phyloP scores from a whole-genome alignment of 2,113 vertebrate genomes.

The Telmatochromis sp. region DNA sequence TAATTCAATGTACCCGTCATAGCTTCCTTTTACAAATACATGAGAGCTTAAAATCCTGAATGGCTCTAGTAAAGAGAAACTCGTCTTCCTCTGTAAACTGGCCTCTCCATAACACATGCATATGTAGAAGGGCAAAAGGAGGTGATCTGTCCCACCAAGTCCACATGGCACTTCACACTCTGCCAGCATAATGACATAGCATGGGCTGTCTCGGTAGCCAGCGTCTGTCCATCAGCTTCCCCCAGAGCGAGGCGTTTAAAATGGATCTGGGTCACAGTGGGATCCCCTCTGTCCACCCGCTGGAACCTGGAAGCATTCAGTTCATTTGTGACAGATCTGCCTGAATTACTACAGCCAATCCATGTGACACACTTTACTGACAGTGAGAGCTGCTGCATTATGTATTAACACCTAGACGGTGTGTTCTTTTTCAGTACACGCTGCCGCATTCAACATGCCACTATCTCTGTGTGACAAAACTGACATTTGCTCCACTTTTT shows the following conservation, averaged over 20 bases:
- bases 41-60: not conserved
- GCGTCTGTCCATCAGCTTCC: slow-evolving; percentile 42
- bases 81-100: not conserved
- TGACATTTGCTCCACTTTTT: not conserved
- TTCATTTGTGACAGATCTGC: slow-evolving; percentile 23
- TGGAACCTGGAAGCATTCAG: slow-evolving; percentile 24
- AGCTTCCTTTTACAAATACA: fast-evolving
- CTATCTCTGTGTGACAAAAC: not conserved
- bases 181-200: slow-evolving; percentile 25
- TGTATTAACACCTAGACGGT: slow-evolving; percentile 2
- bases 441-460: not conserved
- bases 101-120: not conserved
- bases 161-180: slow-evolving; percentile 24
- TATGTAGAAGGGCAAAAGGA: slow-evolving; percentile 27
- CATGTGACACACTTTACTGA: slow-evolving; percentile 3
- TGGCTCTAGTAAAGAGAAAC: not conserved
- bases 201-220: not conserved
- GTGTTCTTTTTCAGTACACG: not conserved
- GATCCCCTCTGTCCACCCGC: slow-evolving; percentile 41
- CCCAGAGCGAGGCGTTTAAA: slow-evolving; percentile 42
- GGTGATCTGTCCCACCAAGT: slow-evolving; percentile 25
- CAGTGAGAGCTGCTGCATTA: slow-evolving; percentile 17
- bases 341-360: not conserved
- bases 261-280: slow-evolving; percentile 65
- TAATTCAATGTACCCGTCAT: not conserved